A percentile compares a stretch with the other conserved stretches of the same genome.
These are phyloP conservation scores for Chouioia cunea DNA, from an alignment of 2,888 invertebrate genomes.

Conservation along the genomic window DNA sequence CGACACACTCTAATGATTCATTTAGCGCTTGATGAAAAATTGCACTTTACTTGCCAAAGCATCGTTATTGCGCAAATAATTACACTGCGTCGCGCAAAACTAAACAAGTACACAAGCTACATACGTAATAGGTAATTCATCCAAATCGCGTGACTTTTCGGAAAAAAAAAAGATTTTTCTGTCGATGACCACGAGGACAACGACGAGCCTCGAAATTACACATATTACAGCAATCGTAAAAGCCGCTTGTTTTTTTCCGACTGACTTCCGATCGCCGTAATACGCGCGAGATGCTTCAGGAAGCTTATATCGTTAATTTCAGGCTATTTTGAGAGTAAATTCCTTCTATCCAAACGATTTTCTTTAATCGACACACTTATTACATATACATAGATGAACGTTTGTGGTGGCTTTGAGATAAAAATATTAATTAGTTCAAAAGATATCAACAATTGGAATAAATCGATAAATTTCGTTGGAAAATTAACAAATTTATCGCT, in stretches of 20 bases:
- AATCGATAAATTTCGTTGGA: no score
- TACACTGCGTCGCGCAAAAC: conserved; percentile 1
- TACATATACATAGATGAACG: no score
- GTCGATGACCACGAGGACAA: no score
- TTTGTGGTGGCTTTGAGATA: no score
- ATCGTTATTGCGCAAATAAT: not conserved
- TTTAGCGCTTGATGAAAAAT: no score
- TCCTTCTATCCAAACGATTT: not conserved
- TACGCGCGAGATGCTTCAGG: not conserved
- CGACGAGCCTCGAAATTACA: conserved; percentile 14
- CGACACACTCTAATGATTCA: no score
- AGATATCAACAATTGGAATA: no score
- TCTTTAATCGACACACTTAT: conserved; percentile 9
- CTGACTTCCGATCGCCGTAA: conserved; percentile 18
- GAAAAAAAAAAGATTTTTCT: not conserved
- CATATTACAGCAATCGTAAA: conserved; percentile 30
- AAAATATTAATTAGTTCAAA: no score
- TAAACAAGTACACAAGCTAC: not conserved
- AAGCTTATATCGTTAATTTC: not conserved
- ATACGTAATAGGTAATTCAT: not conserved
- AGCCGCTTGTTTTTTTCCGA: conserved; percentile 18
- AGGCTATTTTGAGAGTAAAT: not conserved
- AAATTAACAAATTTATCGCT: no score
- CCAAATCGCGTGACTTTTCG: not conserved
- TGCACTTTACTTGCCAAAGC: no score